Conservation (phyloP, 2,797 vertebrate species). For the Hozukius guyotensis region DNA sequence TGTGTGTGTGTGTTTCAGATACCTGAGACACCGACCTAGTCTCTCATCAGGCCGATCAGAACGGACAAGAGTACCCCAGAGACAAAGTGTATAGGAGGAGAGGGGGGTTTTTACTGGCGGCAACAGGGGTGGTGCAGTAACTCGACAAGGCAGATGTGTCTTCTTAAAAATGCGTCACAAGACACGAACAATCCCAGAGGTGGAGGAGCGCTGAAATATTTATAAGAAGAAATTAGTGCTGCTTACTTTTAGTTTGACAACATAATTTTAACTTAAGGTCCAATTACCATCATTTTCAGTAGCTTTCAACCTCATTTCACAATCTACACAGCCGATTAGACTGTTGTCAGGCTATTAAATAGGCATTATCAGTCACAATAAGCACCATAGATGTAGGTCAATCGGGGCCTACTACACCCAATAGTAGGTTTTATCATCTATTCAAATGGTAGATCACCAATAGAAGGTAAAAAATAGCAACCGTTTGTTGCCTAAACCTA, state of each 20-base stretch:
- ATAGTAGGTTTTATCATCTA: no score
- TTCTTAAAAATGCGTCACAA: constrained; percentile 35
- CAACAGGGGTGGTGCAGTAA: constrained; percentile 12
- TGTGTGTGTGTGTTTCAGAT: not conserved
- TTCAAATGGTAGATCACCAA: no score
- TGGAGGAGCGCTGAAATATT: not conserved
- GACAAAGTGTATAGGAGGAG: constrained; percentile 23
- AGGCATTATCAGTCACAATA: no score
- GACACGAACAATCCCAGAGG: constrained; percentile 7
- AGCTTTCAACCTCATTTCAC: not conserved
- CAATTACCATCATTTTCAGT: not conserved
- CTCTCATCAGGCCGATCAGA: constrained; percentile 59
- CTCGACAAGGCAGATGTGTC: constrained; percentile 43
- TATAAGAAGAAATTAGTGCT: not conserved
- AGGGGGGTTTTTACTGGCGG: constrained; percentile 20
- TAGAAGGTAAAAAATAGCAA: no score
- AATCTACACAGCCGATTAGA: not conserved
- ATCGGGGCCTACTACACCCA: no score
- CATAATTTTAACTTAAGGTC: not conserved
- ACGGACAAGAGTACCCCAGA: constrained; percentile 54
- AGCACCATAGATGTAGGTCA: no score
- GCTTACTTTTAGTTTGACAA: not conserved
- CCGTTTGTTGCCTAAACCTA: no score
- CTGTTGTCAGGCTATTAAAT: no score
- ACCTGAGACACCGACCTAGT: constrained; percentile 28